phyloP scores from a whole-genome alignment of 2,888 invertebrate genomes.

The Nephrotoma flavescens region DNA sequence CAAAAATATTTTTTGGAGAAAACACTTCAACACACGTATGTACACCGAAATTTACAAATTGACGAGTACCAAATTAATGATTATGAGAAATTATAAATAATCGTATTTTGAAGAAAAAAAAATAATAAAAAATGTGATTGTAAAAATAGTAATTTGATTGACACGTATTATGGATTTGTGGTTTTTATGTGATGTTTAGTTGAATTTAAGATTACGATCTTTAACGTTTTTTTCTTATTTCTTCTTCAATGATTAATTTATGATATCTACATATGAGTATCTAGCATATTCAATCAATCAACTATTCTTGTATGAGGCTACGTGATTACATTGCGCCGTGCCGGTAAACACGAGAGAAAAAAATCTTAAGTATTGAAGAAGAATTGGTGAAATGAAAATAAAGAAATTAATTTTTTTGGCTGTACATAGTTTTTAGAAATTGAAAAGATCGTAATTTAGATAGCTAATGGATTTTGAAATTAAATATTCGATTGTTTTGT shows the following conservation, averaged over 20 bases:
- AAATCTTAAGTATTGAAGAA: background rate
- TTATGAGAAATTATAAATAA: background rate
- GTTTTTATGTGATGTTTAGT: background rate
- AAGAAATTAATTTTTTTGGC: background rate
- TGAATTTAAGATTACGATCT: background rate
- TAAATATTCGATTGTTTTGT: background rate
- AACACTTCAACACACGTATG: background rate
- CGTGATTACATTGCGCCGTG: background rate
- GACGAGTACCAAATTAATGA: background rate
- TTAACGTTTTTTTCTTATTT: background rate
- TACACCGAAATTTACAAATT: background rate
- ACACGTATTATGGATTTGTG: background rate
- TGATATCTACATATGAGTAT: background rate
- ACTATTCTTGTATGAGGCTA: background rate
- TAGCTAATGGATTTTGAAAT: background rate
- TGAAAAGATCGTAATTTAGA: background rate
- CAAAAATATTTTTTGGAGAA: background rate
- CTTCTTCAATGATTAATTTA: background rate
- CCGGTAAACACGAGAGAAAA: background rate
- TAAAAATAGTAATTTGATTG: background rate
- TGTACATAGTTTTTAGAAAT: background rate
- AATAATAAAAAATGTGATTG: background rate
- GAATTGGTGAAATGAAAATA: background rate
- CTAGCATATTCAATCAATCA: background rate
- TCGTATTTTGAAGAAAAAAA: background rate